phyloP scores from a whole-genome alignment of 2,113 vertebrate species.

The Amphiprion percula region DNA sequence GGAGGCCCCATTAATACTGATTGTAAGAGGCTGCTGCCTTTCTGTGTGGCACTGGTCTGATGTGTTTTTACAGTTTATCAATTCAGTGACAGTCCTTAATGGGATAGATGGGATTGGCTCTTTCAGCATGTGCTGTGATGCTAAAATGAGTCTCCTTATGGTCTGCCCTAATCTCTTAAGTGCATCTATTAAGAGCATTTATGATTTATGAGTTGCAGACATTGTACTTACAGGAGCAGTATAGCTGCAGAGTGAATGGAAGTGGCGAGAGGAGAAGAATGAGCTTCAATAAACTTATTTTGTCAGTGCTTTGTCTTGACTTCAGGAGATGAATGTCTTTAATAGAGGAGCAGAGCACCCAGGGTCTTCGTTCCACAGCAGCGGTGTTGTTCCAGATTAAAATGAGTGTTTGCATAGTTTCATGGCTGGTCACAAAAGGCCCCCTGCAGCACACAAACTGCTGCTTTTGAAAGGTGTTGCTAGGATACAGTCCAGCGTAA shows the following conservation, averaged over 20 bases:
- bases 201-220: constrained; percentile 63
- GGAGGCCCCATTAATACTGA: constrained; percentile 67
- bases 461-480: constrained; percentile 89
- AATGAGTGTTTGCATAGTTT: constrained; percentile 83
- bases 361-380: constrained; percentile 47
- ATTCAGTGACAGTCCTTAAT: constrained; percentile 54
- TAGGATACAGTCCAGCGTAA: constrained; percentile 87
- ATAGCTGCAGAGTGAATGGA: neutral
- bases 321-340: constrained; percentile 26
- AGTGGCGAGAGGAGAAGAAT: neutral
- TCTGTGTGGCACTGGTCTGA: constrained; percentile 20
- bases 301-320: constrained; percentile 7
- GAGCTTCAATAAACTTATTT: constrained; percentile 21
- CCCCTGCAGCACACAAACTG: constrained; percentile 73
- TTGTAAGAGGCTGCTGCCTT: constrained; percentile 54
- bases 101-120: constrained; percentile 38
- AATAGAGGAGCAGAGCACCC: constrained; percentile 42
- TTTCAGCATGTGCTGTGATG: constrained; percentile 9
- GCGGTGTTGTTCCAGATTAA: constrained; percentile 65
- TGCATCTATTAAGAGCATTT: constrained; percentile 66
- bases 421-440: constrained; percentile 80
- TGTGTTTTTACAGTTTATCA: constrained; percentile 53
- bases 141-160: constrained; percentile 30
- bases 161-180: constrained; percentile 59
- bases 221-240: neutral